Evolutionary conservation across 2,888 invertebrate genomes (phyloP), one percentile per base, ranked within the genome.

Genomic region (Dioctria linearis): DNA sequence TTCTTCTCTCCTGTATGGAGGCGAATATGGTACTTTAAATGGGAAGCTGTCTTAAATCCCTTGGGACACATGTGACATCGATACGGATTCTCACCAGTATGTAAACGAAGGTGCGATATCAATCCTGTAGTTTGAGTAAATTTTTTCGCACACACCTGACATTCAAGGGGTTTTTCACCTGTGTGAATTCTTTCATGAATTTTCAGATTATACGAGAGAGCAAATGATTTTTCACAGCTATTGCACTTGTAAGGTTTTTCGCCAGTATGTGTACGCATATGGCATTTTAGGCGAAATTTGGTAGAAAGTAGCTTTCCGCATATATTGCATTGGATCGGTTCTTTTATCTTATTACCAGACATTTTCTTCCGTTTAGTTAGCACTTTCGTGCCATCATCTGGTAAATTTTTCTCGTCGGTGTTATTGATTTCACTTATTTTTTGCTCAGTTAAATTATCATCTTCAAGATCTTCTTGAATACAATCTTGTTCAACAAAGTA

Each of bases 51-150:
- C 69, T 83, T 84, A 80, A 85, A 85, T 6, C 83, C 80, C 37
- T 82, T 82, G 2, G 84, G 80, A 69, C 85, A 85, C 3, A 84
- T 13, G 25, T 81, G 54, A 42, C 86, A 86, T 9, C 81, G 73
- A 66, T 85, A 85, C 9, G 86, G 85, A 9, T 84, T 80, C 49
- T 84, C 82, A 13, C 85, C 85, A 3, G 84, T 84, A 75, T 86
- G 85, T 9, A 82, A 81, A 8, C 85, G 82, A 73, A 82, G 71
- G 81, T 86, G 85, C 0, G 84, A 69, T 80, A 84, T 84, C 25
- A 85, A 73, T 67, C 85, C 83, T 1, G 85, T 85, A 5, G 83
- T 82, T 5, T 85, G 85, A 67, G 85, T 84, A 46, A 86, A 85
- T 69, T 82, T 85, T 25, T 84, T 84, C 37, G 83, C 81, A 71